Base-by-base conservation (phyloP, 2,113 vertebrate species). In the Melierax canorus region DNA sequence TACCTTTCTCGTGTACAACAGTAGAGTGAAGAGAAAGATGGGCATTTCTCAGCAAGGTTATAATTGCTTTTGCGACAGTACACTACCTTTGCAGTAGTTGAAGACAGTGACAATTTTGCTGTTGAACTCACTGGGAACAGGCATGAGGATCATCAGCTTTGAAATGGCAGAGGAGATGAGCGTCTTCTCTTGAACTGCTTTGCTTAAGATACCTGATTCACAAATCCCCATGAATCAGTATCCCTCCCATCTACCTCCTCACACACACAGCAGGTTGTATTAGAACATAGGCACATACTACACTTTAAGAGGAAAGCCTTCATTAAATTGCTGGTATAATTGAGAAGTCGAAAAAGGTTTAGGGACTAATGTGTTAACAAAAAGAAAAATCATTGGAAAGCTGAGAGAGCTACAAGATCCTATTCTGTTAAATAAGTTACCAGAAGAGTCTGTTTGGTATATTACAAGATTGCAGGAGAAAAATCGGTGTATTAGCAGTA, bases 401-500 rank as follows among this genome's bases (percentile, higher is more conserved):
- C 17, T 91, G 77, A 90, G 36, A 53, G 15, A 53, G 7, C 78
- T 74, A 69, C 60, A 69, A 83, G 63, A 78, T 64, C 36, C 43
- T 55, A 4, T 46, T 91, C 63, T 76, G 58, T 58, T 94, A 87
- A 94, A 85, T 90, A 93, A 88, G 85, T 95, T 81, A 90, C 82
- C 82, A 92, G 81, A 92, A 78, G 45, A 86, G 36, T 30, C 66
- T 76, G 59, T 92, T 87, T 97, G 90, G 68, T 92, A 48, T 76
- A 45, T 69, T 90, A 75, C 62, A 96, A 48, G 77, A 76, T 20
- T 89, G 32, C 38, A 86, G 66, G 90, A 96, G 68, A 97, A 96
- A 95, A 96, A 84, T 76, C 63, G 36, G 15, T 46, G 26, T 43
- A 91, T 93, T 97, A 97, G 51, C 69, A 92, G 26, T 78, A 91